Base-by-base conservation (phyloP, 2,113 vertebrate genomes). In the Siniperca knerii region DNA sequence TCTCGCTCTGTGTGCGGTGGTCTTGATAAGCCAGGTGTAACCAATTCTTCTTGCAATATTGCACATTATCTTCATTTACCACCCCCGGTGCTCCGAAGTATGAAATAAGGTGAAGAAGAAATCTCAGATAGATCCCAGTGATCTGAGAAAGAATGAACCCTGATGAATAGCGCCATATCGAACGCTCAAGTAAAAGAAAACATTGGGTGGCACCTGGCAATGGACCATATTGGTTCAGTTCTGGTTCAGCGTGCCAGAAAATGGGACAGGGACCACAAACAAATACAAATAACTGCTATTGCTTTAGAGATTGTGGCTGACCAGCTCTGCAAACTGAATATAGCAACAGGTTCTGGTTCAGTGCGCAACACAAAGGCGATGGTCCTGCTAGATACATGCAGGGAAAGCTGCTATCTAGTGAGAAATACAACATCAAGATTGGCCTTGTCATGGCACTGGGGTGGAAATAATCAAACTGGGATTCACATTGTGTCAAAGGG, bases 241-340 rank as follows among this genome's bases (percentile, higher is more conserved):
- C 93, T 88, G 91, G 89, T 89, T 94, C 91, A 94, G 65, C 89
- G 91, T 93, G 75, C 90, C 90, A 90, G 93, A 93, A 94, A 95
- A 94, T 94, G 87, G 92, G 86, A 91, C 92, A 91, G 88, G 64
- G 85, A 84, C 83, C 71, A 66, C 89, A 92, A 94, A 94, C 88
- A 93, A 94, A 93, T 77, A 93, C 88, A 94, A 92, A 92, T 89
- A 89, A 69, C 52, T 69, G 80, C 79, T 89, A 78, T 91, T 89
- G 89, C 90, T 89, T 91, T 73, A 73, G 89, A 85, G 91, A 83
- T 84, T 85, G 86, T 64, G 80, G 81, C 87, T 90, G 88, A 87
- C 86, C 87, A 81, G 89, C 77, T 87, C 87, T 86, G 90, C 68
- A 90, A 87, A 91, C 87, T 79, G 80, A 90, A 90, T 87, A 81